Conservation (phyloP, 2,113 vertebrate genomes). For the Anguilla japonica region DNA sequence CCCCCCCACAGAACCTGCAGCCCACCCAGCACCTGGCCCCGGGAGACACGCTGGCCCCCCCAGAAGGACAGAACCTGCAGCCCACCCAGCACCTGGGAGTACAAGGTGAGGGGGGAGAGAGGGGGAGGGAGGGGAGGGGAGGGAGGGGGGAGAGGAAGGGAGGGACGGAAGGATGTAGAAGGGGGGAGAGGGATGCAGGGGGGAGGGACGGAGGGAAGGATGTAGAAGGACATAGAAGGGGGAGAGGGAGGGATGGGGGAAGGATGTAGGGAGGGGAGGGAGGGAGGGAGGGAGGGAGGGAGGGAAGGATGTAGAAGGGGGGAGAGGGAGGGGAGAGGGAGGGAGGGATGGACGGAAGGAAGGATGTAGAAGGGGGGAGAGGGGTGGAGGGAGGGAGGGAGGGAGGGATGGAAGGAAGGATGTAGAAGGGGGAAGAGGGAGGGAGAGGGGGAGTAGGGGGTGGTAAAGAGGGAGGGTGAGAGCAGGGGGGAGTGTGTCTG, state of each 20-base stretch:
- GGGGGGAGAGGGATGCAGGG: too few relatives aligned
- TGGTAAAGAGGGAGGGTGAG: neutral
- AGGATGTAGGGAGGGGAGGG: too few relatives aligned
- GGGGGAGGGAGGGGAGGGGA: neutral
- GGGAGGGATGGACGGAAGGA: too few relatives aligned
- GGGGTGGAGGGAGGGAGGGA: neutral
- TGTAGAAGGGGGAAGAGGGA: neutral
- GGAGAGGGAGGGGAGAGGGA: too few relatives aligned
- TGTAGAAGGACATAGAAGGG: neutral
- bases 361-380: conserved; percentile 24
- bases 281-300: neutral
- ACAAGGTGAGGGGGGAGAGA: conserved; percentile 79
- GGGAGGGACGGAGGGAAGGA: neutral
- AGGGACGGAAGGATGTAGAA: neutral
- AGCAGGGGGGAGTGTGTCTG: neutral
- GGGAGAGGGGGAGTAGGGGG: too few relatives aligned
- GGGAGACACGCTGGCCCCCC: conserved; percentile 84
- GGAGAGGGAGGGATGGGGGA: neutral
- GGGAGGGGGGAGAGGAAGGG: neutral
- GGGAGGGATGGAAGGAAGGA: neutral
- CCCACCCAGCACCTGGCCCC: conserved; percentile 86
- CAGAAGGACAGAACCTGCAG: conserved; percentile 89
- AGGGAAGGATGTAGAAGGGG: too few relatives aligned
- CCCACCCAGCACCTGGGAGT: conserved; percentile 90
- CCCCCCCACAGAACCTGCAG: conserved; percentile 89